Base-by-base conservation (phyloP, 2,888 invertebrate species). In the Ormyrus rosae region DNA sequence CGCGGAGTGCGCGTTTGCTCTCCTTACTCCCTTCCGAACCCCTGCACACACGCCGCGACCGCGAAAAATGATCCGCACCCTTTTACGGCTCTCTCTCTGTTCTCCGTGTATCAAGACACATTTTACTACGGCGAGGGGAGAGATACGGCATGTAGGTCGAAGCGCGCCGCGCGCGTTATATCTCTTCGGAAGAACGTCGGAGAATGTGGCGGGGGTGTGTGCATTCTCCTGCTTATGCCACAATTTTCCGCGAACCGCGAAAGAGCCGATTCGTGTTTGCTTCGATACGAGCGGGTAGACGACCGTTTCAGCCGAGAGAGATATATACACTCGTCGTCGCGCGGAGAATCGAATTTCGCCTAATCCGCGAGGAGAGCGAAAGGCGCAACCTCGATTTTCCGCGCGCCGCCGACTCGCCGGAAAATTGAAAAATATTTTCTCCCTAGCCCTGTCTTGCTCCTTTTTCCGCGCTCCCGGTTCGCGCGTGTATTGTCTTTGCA, bases 31-130 rank as follows among this genome's bases (percentile, higher is more conserved):
- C 60, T 2, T 45, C n/a, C 50, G 9, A 19, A 19, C 11, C 6
- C 34, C 67, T 11, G 11, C 13, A 48, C 56, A 19, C 63, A 60
- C 19, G 1, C 0, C 9, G 11, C 63, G 45, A 58, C 53, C 46
- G 69, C 50, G 69, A 72, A 80, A 80, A 76, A 76, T 71, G 71
- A 80, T 71, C 69, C 34, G 45, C 69, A 51, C 64, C 55, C 73
- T 70, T 76, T 71, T 65, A 51, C 53, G 45, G 13, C 53, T 19
- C 19, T 19, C 19, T 19, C 19, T 19, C 19, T 19, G 19, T 9
- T 81, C 69, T 46, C 77, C 64, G 55, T 51, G 67, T 58, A 81
- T 76, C 73, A 51, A 69, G 56, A 46, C 19, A 81, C 56, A 63
- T 63, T 75, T 64, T 11, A 10, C 55, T 48, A 6, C 11, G 19